Evolutionary conservation across 2,113 vertebrate species (phyloP), one percentile per base, ranked within the genome.

Genomic region (Syngnathus scovelli): DNA sequence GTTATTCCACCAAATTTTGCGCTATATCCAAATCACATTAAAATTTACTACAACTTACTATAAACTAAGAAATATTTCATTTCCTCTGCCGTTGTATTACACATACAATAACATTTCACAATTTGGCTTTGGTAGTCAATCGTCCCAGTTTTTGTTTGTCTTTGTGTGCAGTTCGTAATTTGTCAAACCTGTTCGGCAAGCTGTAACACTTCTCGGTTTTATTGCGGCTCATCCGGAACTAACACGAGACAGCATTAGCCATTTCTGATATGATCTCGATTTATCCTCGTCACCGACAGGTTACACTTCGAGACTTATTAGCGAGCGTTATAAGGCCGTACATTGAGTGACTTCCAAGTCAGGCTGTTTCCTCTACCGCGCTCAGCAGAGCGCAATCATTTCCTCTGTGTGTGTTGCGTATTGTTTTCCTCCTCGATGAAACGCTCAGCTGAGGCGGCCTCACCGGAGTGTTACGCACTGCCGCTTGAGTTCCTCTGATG

Each of bases 181-280:
- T 37, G 61, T 66, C 62, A 74, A 81, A 88, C 87, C 84, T 68
- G 85, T 83, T 60, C 43, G 64, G 78, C 71, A 6, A 66, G 58
- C 36, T 71, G 66, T 48, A 12, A 61, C 41, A 39, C 51, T 48
- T 52, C 9, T n/a, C 6, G 16, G 70, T 68, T 12, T 49, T 18
- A 59, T 49, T 6, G 68, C 27, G 66, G 46, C 23, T 76, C 63
- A 77, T 8, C 23, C 5, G 13, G n/a, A 74, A 56, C 67, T 66
- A 65, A 51, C 64, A 70, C 69, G 36, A 13, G 61, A 38, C 62
- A 67, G 33, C 27, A 36, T 5, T 18, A 19, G 15, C 27, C 37
- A n/a, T 61, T 41, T 2, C 39, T 10, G 10, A 10, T 43, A 11
- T 43, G 7, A 43, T 33, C 41, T 43, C 41, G 7, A 43, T 43